Evolutionary conservation across 2,113 vertebrate genomes (phyloP).

Genomic region (Melanotaenia duboulayi): DNA sequence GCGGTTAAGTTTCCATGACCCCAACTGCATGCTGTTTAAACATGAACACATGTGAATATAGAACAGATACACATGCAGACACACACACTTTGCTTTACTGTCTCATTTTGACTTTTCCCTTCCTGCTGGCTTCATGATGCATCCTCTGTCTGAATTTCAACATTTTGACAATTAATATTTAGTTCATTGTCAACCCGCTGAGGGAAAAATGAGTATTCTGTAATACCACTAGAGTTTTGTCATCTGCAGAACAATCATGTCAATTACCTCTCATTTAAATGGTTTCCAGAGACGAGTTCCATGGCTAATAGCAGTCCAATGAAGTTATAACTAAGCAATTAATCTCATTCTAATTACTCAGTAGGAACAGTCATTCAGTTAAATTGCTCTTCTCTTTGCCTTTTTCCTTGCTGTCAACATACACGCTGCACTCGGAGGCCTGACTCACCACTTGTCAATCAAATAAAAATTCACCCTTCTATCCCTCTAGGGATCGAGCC

Average conservation of each 20-base stretch:
- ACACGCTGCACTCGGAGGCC: conserved; percentile 34
- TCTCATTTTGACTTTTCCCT: not conserved
- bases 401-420: conserved; percentile 23
- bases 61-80: conserved; percentile 12
- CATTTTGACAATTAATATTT: conserved; percentile 61
- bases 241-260: conserved; percentile 66
- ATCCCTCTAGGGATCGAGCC: conserved; percentile 28
- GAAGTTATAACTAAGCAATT: conserved; percentile 73
- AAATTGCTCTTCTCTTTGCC: conserved; percentile 22
- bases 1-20: conserved; percentile 76
- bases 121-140: conserved; percentile 24
- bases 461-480: conserved; percentile 43
- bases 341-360: conserved; percentile 73
- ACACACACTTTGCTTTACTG: not conserved
- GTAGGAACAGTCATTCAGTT: conserved; percentile 64
- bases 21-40: conserved; percentile 64
- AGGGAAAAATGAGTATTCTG: conserved; percentile 39
- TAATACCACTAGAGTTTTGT: conserved; percentile 65
- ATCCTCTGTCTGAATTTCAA: conserved; percentile 40
- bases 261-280: conserved; percentile 74
- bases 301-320: conserved; percentile 69
- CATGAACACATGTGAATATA: conserved; percentile 12
- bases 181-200: conserved; percentile 57
- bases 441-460: conserved; percentile 66
- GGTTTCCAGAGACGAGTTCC: conserved; percentile 60